These are phyloP conservation scores for Anoplolepis gracilipes DNA, from an alignment of 1,140 invertebrate genomes.

Conservation along the genomic window DNA sequence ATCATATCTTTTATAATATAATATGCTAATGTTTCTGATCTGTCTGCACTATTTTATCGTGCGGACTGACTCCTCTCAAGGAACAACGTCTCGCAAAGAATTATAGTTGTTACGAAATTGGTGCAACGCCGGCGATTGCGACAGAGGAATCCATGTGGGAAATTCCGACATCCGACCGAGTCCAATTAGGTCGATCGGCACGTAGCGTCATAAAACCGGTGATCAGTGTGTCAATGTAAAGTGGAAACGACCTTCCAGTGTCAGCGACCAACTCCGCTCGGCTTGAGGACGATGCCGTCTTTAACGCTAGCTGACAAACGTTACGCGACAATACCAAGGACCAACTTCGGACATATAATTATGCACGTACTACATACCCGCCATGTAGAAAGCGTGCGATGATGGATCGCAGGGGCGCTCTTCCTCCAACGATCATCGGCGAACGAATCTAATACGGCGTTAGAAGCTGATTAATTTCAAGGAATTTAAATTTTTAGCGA, in stretches of 20 bases:
- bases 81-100: not conserved
- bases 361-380: conserved; percentile 58
- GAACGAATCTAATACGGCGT: not conserved
- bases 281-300: conserved; percentile 64
- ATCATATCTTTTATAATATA: not conserved
- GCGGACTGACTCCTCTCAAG: not conserved
- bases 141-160: conserved; percentile 5
- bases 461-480: not conserved
- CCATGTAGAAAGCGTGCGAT: conserved; percentile 68
- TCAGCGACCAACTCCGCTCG: conserved; percentile 71
- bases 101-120: conserved; percentile 36
- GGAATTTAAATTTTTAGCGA: not conserved
- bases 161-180: not conserved
- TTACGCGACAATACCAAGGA: conserved; percentile 73
- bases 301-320: conserved; percentile 45
- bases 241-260: conserved; percentile 75
- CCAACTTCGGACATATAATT: conserved; percentile 67
- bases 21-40: not conserved
- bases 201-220: conserved; percentile 64
- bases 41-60: too few species aligned
- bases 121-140: conserved; percentile 29
- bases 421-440: not conserved
- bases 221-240: conserved; percentile 74
- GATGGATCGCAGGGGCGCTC: conserved; percentile 51
- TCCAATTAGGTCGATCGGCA: conserved; percentile 38